These are phyloP conservation scores for Dyspetes luteomarginatus DNA, from an alignment of 2,888 invertebrate genomes.

Conservation along the genomic window DNA sequence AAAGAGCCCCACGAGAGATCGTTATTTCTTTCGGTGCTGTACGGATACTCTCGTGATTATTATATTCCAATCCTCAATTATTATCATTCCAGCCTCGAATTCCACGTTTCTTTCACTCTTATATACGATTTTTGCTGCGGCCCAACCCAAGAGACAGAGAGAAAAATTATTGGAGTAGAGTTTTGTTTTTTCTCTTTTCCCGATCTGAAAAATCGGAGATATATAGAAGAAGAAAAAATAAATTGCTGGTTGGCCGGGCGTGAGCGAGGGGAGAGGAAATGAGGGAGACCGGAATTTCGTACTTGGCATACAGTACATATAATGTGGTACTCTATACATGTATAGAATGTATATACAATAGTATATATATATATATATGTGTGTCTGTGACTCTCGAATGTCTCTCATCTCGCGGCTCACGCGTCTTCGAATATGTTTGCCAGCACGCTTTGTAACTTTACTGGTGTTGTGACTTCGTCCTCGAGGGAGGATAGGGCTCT, in stretches of 20 bases:
- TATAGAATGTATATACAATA: background rate
- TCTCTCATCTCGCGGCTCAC: conserved; percentile 44
- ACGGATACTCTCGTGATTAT: conserved; percentile 60
- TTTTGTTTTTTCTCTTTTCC: conserved; percentile 23
- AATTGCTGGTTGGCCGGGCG: conserved; percentile 40
- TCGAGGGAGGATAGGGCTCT: conserved; percentile 71
- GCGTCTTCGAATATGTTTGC: conserved; percentile 79
- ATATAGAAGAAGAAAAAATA: conserved; percentile 36
- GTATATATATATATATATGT: conserved; percentile 20
- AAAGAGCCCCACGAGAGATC: conserved; percentile 38
- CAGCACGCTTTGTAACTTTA: conserved; percentile 79
- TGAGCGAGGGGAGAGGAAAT: conserved; percentile 5
- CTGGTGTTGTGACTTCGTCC: conserved; percentile 79
- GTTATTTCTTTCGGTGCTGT: conserved; percentile 51
- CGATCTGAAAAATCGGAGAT: conserved; percentile 34
- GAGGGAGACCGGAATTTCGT: conserved; percentile 35
- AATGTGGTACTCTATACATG: background rate
- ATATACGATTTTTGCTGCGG: conserved; percentile 50
- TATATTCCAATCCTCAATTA: conserved; percentile 65
- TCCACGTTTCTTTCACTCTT: conserved; percentile 53
- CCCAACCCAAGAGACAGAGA: conserved; percentile 32
- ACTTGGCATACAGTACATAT: conserved; percentile 15
- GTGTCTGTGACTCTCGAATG: conserved; percentile 58
- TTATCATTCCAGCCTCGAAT: conserved; percentile 62
- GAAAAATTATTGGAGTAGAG: conserved; percentile 46